Percentiles rank a stretch among this genome's conserved stretches.
These are phyloP conservation scores for Nannospalax galili DNA, from an alignment of 2,113 vertebrate species.

Conservation along the genomic window DNA sequence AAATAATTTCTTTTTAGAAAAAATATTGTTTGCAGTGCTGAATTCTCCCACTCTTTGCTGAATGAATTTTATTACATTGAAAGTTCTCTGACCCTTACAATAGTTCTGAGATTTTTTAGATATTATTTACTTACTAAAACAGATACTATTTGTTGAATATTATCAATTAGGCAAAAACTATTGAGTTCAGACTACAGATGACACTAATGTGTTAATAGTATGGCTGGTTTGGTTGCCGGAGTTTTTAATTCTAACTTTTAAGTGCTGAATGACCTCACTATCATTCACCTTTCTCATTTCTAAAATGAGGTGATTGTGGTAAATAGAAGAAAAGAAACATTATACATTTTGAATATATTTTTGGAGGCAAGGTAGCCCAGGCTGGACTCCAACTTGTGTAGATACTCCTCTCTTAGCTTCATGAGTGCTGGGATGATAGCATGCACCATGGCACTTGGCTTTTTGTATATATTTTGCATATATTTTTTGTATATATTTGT, in stretches of 20 bases:
- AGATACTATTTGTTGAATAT: neutral
- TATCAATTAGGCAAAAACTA: conserved; percentile 42
- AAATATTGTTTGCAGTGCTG: neutral
- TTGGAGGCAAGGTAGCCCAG: neutral
- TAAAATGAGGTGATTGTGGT: conserved; percentile 20
- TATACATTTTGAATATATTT: neutral
- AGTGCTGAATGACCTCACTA: conserved; percentile 23
- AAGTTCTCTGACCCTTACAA: neutral
- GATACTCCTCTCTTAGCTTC: neutral
- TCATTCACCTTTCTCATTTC: conserved; percentile 18
- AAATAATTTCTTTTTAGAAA: conserved; percentile 22
- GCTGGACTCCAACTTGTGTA: neutral
- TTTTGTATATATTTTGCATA: conserved; percentile 28
- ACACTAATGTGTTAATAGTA: neutral
- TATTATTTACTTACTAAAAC: neutral
- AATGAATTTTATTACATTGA: neutral
- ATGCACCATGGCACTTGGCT: neutral
- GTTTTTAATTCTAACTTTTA: conserved; percentile 5
- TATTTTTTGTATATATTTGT: neutral
- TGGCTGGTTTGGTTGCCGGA: neutral
- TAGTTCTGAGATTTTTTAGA: conserved; percentile 27
- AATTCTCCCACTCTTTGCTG: neutral
- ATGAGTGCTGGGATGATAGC: neutral
- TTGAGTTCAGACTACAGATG: conserved; percentile 1
- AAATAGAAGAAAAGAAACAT: conserved; percentile 4